These are phyloP conservation scores for Falco biarmicus DNA, from an alignment of 2,797 vertebrate species.

Conservation along the genomic window DNA sequence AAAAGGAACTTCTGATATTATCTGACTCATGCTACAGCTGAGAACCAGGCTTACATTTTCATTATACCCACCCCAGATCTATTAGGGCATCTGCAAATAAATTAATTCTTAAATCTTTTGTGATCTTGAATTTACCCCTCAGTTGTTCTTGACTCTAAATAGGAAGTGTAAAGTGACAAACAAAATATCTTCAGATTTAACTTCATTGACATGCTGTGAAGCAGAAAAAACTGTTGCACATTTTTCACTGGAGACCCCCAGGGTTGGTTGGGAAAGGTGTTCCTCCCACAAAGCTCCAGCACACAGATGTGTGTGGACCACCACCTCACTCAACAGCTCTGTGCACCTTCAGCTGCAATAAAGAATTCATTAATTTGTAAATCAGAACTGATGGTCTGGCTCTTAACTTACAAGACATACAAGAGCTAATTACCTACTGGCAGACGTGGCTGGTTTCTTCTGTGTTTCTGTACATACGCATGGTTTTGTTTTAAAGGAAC, in stretches of 20 bases:
- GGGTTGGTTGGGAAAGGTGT: not conserved
- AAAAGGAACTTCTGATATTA: not conserved
- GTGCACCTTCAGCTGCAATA: not conserved
- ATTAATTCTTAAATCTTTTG: not conserved
- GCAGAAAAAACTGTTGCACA: not conserved
- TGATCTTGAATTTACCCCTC: not conserved
- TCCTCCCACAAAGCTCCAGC: not conserved
- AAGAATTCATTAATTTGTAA: not conserved
- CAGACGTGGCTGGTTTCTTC: not conserved
- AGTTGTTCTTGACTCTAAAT: not conserved
- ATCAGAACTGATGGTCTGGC: not conserved
- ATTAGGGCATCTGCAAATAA: not conserved
- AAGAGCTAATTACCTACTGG: not conserved
- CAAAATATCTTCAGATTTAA: not conserved
- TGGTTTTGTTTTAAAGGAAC: not conserved
- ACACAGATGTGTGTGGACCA: not conserved
- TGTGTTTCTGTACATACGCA: not conserved
- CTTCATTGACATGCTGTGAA: not conserved
- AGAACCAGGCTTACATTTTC: not conserved
- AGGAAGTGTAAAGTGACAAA: not conserved
- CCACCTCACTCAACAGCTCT: not conserved
- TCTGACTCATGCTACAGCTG: not conserved
- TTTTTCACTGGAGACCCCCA: not conserved
- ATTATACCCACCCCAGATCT: not conserved
- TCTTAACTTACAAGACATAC: not conserved